phyloP scores from a whole-genome alignment of 2,797 vertebrate genomes.

The Setipinna tenuifilis region DNA sequence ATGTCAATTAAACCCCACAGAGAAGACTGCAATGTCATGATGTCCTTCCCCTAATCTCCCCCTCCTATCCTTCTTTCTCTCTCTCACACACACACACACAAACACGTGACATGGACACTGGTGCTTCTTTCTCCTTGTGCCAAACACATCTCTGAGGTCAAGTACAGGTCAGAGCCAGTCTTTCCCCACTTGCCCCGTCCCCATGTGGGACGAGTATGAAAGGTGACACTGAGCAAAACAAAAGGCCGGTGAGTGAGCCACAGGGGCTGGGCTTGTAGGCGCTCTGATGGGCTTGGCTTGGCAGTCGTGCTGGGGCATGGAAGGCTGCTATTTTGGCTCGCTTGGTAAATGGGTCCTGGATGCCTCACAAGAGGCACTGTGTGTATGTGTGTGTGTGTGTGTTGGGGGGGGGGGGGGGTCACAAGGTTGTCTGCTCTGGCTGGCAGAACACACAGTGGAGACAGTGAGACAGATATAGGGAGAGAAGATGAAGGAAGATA shows the following conservation, averaged over 20 bases:
- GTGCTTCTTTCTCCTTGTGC: background rate
- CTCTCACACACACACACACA: background rate
- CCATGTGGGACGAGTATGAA: conserved; percentile 33
- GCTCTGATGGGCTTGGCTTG: background rate
- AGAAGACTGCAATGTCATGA: conserved; percentile 30
- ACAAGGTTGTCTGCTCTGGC: conserved; percentile 20
- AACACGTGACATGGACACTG: background rate
- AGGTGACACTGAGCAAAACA: conserved; percentile 51
- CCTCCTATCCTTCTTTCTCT: background rate
- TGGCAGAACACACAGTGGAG: conserved; percentile 26
- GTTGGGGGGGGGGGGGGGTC: background rate
- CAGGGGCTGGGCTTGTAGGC: too few species aligned
- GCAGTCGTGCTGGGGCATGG: background rate
- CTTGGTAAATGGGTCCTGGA: conserved; percentile 26
- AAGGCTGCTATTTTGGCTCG: conserved; percentile 36
- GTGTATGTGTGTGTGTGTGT: conserved; percentile 27
- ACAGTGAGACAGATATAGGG: conserved; percentile 19
- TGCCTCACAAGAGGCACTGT: conserved; percentile 26
- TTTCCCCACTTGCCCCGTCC: conserved; percentile 42
- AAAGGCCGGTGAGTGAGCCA: conserved; percentile 25
- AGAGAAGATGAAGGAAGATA: background rate
- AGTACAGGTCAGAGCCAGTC: conserved; percentile 49
- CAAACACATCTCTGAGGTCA: conserved; percentile 45
- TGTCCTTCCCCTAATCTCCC: background rate
- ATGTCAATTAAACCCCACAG: conserved; percentile 22